These are phyloP conservation scores for Drosophila pseudoobscura DNA, from an alignment of 1,140 invertebrate genomes.

Conservation along the genomic window DNA sequence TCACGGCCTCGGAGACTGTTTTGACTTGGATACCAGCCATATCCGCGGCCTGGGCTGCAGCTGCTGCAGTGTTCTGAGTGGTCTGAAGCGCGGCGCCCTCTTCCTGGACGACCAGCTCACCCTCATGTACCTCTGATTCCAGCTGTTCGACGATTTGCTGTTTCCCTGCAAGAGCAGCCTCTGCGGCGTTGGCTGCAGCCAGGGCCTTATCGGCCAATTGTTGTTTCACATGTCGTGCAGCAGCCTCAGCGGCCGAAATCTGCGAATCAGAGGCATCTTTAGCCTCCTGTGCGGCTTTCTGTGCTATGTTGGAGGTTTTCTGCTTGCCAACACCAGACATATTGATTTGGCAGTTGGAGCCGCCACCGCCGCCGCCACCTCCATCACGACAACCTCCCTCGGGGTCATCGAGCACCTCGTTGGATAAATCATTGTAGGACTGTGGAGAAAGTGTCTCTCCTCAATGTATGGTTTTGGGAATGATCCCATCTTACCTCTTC, in stretches of 20 bases:
- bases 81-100: slow-evolving; percentile 85
- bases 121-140: slow-evolving; percentile 86
- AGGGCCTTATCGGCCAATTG: slow-evolving; percentile 87
- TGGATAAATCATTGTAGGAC: neutral
- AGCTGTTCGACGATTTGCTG: slow-evolving; percentile 86
- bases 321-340: slow-evolving; percentile 42
- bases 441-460: neutral
- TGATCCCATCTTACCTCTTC: too few relatives aligned
- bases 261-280: slow-evolving; percentile 87
- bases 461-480: too few relatives aligned
- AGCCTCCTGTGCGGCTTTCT: slow-evolving; percentile 87
- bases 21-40: slow-evolving; percentile 84
- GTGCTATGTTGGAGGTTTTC: slow-evolving; percentile 85
- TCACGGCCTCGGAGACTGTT: slow-evolving; percentile 26
- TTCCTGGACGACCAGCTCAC: slow-evolving; percentile 86
- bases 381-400: neutral
- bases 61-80: slow-evolving; percentile 85
- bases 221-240: slow-evolving; percentile 87
- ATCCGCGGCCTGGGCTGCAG: slow-evolving; percentile 85
- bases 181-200: slow-evolving; percentile 86
- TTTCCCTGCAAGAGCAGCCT: slow-evolving; percentile 86
- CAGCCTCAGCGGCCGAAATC: slow-evolving; percentile 86
- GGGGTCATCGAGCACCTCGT: neutral
- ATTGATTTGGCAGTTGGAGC: neutral
- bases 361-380: neutral